Evolutionary conservation across 2,888 invertebrate species (phyloP).

Genomic region (Polyploca ridens): DNA sequence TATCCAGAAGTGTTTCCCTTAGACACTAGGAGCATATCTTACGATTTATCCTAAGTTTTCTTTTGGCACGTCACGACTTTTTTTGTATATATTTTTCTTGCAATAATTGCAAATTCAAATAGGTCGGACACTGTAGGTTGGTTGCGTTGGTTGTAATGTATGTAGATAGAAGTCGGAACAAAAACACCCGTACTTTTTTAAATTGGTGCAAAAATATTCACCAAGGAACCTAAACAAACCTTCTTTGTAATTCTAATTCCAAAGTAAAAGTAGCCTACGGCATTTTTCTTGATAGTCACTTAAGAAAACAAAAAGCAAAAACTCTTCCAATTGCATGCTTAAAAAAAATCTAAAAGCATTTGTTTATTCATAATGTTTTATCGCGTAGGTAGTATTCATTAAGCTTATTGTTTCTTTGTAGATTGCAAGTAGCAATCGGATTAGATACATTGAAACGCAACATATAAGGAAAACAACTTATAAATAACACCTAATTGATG

Average conservation of each 20-base stretch:
- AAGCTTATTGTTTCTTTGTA: background rate
- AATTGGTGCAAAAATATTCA: background rate
- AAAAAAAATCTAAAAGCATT: background rate
- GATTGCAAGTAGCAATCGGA: background rate
- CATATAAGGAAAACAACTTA: conserved; percentile 11
- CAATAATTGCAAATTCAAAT: too few species aligned
- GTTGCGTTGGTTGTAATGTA: background rate
- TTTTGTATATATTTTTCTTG: too few species aligned
- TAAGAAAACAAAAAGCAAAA: background rate
- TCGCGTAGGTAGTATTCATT: background rate
- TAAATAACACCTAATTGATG: conserved; percentile 23
- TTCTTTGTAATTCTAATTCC: conserved; percentile 3
- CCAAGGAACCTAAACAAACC: background rate
- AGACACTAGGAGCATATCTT: too few species aligned
- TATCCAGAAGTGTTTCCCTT: too few species aligned
- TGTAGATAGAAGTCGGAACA: background rate
- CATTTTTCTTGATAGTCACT: background rate
- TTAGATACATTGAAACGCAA: background rate
- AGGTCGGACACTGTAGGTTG: too few species aligned
- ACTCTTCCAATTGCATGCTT: background rate
- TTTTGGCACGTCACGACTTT: too few species aligned
- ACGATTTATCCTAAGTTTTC: too few species aligned
- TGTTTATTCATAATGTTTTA: conserved; percentile 1
- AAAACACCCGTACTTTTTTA: background rate
- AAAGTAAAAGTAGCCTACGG: conserved; percentile 6